A percentile compares a stretch with the other conserved stretches of the same genome.
Conservation (phyloP, 2,888 invertebrate genomes). For the Lydus trimaculatus region DNA sequence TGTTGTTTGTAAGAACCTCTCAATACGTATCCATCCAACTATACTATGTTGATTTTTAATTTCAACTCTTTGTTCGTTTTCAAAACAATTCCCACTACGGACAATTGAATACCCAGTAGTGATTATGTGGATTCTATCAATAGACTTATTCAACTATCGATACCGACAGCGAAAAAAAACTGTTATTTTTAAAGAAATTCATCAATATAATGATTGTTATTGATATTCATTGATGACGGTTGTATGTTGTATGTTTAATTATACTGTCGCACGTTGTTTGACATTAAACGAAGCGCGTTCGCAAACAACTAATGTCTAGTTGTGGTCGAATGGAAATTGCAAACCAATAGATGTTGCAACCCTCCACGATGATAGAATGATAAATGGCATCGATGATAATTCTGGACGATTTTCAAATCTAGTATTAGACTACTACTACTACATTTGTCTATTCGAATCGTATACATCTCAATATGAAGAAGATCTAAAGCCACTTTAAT, state of each 20-base stretch:
- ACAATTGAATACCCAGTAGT: constrained; percentile 29
- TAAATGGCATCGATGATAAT: constrained; percentile 38
- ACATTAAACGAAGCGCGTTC: constrained; percentile 41
- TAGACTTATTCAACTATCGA: neutral
- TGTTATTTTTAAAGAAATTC: neutral
- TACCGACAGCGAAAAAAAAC: neutral
- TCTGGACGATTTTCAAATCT: neutral
- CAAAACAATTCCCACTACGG: constrained; percentile 25
- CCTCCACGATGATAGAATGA: constrained; percentile 41
- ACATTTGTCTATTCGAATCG: neutral
- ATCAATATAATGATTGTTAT: neutral
- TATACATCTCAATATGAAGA: neutral
- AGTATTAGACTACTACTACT: neutral
- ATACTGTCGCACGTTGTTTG: neutral
- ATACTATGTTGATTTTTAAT: too few species aligned
- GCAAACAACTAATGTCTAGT: constrained; percentile 43
- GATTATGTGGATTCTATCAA: constrained; percentile 20
- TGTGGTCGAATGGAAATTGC: constrained; percentile 50
- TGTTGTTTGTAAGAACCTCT: neutral
- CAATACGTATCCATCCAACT: too few species aligned
- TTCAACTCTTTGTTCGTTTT: constrained; percentile 25
- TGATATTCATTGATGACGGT: neutral
- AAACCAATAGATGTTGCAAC: constrained; percentile 41
- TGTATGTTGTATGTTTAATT: neutral
- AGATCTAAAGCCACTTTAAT: neutral